phyloP scores from a whole-genome alignment of 2,113 vertebrate species.

The Neodontobutis hainanensis region DNA sequence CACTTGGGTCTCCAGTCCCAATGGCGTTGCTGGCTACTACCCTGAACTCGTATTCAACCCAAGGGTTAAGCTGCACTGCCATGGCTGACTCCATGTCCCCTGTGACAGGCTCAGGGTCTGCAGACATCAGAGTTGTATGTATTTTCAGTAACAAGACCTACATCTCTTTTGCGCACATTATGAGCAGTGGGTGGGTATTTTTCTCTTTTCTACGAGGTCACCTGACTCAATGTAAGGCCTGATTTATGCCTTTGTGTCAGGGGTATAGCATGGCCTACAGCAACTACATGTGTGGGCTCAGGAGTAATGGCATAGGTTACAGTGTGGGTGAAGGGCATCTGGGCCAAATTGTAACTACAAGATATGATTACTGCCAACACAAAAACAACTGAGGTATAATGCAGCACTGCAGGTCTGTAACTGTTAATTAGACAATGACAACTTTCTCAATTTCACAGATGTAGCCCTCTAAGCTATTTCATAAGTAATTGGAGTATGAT shows the following conservation, averaged over 20 bases:
- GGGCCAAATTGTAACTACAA: conserved; percentile 1
- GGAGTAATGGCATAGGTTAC: neutral
- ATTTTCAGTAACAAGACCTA: conserved; percentile 20
- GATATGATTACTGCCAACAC: neutral
- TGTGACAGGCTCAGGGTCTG: conserved; percentile 91
- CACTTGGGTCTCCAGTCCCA: conserved; percentile 93
- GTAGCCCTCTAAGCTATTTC: too few relatives aligned
- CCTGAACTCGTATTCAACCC: conserved; percentile 98
- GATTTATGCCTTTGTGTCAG: conserved; percentile 8
- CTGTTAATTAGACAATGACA: neutral
- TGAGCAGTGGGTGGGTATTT: neutral
- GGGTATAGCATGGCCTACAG: conserved; percentile 1
- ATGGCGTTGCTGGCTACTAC: conserved; percentile 94
- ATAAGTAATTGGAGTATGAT: too few relatives aligned
- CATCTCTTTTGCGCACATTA: conserved; percentile 2
- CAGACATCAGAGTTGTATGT: conserved; percentile 12
- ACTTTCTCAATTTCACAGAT: too few relatives aligned
- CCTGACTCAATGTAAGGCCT: conserved; percentile 6
- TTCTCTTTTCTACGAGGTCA: neutral
- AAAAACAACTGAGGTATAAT: neutral
- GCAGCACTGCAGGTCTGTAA: neutral
- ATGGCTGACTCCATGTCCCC: conserved; percentile 96
- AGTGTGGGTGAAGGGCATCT: neutral
- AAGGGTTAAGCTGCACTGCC: conserved; percentile 93
- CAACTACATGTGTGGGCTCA: conserved; percentile 10